Evolutionary conservation across 2,797 vertebrate species (phyloP), one percentile per base, ranked within the genome.

Genomic region (Eleutherodactylus coqui): DNA sequence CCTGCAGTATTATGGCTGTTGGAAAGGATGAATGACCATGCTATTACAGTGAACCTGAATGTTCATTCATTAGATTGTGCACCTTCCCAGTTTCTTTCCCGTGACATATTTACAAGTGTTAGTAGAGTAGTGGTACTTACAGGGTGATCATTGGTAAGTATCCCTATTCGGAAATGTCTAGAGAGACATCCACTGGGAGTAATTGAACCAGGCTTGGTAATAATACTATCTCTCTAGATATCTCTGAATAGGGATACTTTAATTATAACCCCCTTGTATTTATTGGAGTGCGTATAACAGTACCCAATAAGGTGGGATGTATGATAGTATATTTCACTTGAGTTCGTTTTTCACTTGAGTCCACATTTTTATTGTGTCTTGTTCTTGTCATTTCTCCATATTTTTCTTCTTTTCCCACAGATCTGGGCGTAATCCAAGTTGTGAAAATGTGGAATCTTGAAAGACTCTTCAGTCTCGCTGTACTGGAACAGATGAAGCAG

Each of bases 341-440:
- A n/a, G n/a, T n/a, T n/a, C n/a, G n/a, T n/a, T n/a, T n/a, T n/a
- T n/a, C n/a, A n/a, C n/a, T n/a, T n/a, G n/a, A n/a, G n/a, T 14
- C 5, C 21, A 62, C 10, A n/a, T 21, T 24, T 53, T 21, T 53
- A 53, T 53, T 53, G 55, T 60, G 24, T 16, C 29, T 17, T 34
- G 10, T 64, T 32, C 5, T 64, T 5, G 0, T 34, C 17, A 32
- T 64, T 70, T 53, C 17, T 53, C 16, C 11, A 55, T 1, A 36
- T 55, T 55, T 58, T n/a, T n/a, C n/a, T n/a, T n/a, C n/a, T n/a
- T n/a, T 45, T 36, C 89, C 87, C 93, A 60, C 95, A 99, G 98
- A 94, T 99, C 90, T 99, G 98, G 98, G 97, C 98, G 79, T 99
- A 93, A 97, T 85, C 36, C 51, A 21, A 5, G 16, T 14, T 41